Base-by-base conservation (phyloP, 2,888 invertebrate genomes). In the Magallana nippona region DNA sequence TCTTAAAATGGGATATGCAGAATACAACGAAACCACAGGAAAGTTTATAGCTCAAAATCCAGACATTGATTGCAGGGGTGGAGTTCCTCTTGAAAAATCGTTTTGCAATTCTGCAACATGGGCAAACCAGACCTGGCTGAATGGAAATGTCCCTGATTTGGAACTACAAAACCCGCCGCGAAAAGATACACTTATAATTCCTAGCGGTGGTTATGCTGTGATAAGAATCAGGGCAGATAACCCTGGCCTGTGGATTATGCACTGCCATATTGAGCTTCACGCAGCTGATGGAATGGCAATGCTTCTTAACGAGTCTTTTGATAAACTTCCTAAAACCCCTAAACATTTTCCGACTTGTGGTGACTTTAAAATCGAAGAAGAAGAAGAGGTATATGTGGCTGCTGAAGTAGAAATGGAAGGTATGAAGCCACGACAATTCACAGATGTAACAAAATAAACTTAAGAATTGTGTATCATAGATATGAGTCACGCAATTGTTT, bases 211-310 rank as follows among this genome's bases (percentile, higher is more conserved):
- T 44, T 44, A 44, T 44, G 44, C 44, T 44, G 44, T 44, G 44
- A 44, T 44, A 44, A 44, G 44, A 44, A 44, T 44, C 44, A 44
- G 44, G 10, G 44, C 44, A 44, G 44, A 44, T 44, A 44, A 44
- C 44, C 44, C 93, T 0, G 93, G 93, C 0, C 17, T 90, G 19
- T 93, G 93, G 93, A 87, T 91, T 62, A 44, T 44, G 86, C 93
- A 93, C 83, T 93, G 93, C 84, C 93, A 93, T 85, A 91, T 92
- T 60, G 91, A 91, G 55, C 82, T 91, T 17, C 93, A 93, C 82
- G 87, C 85, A 80, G 78, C 86, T 27, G 91, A 92, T 78, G 93
- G 93, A 1, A 93, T 93, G 93, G 91, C 90, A 3, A 84, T 93
- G 84, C 56, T 92, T 60, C 44, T 93, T 0, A 92, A 92, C 79